A percentile compares a stretch with the other conserved stretches of the same genome.
phyloP scores from a whole-genome alignment of 2,888 invertebrate genomes.

The Stenolophus ochropezus region DNA sequence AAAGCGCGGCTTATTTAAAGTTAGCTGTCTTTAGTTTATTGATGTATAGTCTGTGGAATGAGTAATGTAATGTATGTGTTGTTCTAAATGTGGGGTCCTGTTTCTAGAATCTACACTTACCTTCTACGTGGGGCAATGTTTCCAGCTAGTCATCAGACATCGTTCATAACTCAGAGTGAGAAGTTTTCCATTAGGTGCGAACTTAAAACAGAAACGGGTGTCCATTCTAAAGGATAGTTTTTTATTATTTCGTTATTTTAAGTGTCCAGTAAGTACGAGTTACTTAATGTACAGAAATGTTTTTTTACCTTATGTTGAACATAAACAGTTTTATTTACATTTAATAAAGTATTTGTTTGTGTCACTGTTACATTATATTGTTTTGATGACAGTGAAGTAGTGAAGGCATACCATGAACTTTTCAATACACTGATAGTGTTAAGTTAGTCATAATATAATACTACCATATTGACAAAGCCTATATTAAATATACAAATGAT shows the following conservation, averaged over 20 bases:
- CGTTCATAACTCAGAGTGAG: constrained; percentile 56
- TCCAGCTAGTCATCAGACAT: constrained; percentile 59
- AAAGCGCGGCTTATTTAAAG: too few species aligned
- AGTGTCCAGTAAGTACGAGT: constrained; percentile 30
- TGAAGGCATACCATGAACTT: constrained; percentile 51
- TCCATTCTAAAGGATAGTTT: constrained; percentile 58
- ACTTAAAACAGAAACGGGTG: constrained; percentile 59
- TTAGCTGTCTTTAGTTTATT: too few species aligned
- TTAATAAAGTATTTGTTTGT: constrained; percentile 55
- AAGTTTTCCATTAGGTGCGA: constrained; percentile 59
- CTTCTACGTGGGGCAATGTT: constrained; percentile 50
- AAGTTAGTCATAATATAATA: constrained; percentile 60
- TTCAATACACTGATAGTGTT: constrained; percentile 57
- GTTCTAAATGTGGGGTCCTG: not conserved
- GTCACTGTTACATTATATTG: constrained; percentile 54
- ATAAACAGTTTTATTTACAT: constrained; percentile 50
- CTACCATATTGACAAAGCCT: constrained; percentile 59
- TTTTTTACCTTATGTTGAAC: constrained; percentile 46
- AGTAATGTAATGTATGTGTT: not conserved
- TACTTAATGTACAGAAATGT: constrained; percentile 47
- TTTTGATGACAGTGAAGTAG: constrained; percentile 51
- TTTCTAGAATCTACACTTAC: constrained; percentile 53
- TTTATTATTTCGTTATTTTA: constrained; percentile 52
- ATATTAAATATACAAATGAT: constrained; percentile 57
- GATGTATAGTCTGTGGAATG: not conserved